Evolutionary conservation across 53 echinoderm and acorn worm species (phyloP), one percentile per base, ranked within the genome.

Genomic region (Antedon mediterranea): DNA sequence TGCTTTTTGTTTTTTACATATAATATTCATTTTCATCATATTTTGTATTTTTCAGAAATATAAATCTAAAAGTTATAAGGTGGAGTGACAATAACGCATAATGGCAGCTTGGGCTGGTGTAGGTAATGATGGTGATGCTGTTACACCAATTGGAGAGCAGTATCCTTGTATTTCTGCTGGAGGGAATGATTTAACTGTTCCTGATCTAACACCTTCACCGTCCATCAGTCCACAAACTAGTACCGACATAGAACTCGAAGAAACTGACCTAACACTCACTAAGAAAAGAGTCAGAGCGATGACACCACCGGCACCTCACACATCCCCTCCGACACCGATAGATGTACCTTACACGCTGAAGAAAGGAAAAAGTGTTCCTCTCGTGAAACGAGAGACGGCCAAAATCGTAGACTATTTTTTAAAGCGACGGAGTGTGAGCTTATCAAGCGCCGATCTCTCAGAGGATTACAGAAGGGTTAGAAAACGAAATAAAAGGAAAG

Each of bases 371-470:
- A 87, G 87, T 31, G 73, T 98, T 28, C 98, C 92, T 13, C 83
- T 84, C 7, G 87, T 88, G 34, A 93, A 82, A 71, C 84, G 84
- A 37, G 98, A 98, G 34, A 89, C 98, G 18, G 90, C 79, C 15
- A 92, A 90, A 77, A 93, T 98, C 28, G 81, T 98, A 84, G 98
- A 98, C 33, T 88, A 93, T 88, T 98, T 88, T 74, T 76, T 93
- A 29, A 98, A 98, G 77, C 75, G 94, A 31, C 78, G 98, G 43
- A 98, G 98, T 78, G 90, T 93, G 82, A 98, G 98, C 78, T 72
- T 93, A 78, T 90, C 92, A 44, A 93, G 93, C 75, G 98, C 98
- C 4, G 91, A 91, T 23, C 84, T 94, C 18, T 86, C 89, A 28
- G 83, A 91, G 81, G 94, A 94, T 31, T 91, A 87, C 71, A 89